Evolutionary conservation across 2,113 vertebrate genomes (phyloP).

Genomic region (Phrynosoma blainvillii): DNA sequence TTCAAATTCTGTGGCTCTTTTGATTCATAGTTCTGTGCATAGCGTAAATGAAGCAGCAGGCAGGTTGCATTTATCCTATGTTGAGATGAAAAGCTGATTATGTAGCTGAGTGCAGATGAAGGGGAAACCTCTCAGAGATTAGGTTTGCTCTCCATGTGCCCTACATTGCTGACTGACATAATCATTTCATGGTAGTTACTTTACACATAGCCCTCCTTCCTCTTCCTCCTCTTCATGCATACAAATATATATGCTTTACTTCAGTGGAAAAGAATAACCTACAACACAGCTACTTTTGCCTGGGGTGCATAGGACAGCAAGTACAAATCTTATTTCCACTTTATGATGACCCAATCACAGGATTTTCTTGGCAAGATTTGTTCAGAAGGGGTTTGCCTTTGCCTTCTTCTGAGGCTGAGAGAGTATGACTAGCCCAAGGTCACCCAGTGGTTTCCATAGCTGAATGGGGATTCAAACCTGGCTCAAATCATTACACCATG

Average conservation of each 20-base stretch:
- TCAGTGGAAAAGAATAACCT: conserved; percentile 30
- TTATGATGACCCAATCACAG: no score
- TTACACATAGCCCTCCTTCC: conserved; percentile 36
- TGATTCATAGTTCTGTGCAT: conserved; percentile 47
- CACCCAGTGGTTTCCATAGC: no score
- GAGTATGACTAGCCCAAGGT: no score
- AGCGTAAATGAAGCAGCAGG: conserved; percentile 69
- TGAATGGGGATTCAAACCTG: no score
- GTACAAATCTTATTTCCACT: not conserved
- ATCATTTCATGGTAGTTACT: conserved; percentile 59
- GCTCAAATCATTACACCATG: no score
- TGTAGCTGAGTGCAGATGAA: conserved; percentile 75
- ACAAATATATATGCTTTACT: conserved; percentile 37
- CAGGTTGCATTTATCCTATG: conserved; percentile 72
- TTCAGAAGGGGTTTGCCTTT: no score
- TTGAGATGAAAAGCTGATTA: conserved; percentile 82
- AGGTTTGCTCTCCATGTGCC: conserved; percentile 74
- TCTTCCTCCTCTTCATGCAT: conserved; percentile 31
- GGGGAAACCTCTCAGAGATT: conserved; percentile 79
- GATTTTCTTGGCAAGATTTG: no score
- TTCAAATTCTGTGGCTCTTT: not conserved
- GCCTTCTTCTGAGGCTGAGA: no score
- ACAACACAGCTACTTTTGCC: not conserved
- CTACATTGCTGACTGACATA: conserved; percentile 75
- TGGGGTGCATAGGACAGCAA: not conserved